Base-by-base conservation (phyloP, 2,888 invertebrate genomes). In the Pollenia labialis region DNA sequence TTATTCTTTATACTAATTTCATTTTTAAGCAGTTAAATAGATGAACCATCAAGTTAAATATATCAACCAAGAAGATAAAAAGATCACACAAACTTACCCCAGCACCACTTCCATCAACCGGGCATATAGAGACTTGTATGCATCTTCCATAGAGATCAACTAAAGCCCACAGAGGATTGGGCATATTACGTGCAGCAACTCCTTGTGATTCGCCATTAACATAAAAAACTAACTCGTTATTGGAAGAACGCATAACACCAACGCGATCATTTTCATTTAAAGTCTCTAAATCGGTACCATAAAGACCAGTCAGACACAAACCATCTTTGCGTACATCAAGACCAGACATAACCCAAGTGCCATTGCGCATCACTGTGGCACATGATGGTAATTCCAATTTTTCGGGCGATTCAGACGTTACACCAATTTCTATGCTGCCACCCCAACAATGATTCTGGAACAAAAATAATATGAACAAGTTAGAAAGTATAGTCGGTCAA, bases 331-430 rank as follows among this genome's bases (percentile, higher is more conserved):
- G 95, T 75, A 99, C 95, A 54, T 97, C 97, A 88, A 96, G 96
- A 42, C 97, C 97, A 3, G 98, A 97, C 96, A 98, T 96, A 71
- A 98, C 97, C 98, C 98, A 99, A 87, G 97, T 96, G 88, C 97
- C 96, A 90, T 96, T 96, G 88, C 95, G 95, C 92, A 96, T 95
- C 90, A 97, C 97, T 12, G 96, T 96, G 10, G 97, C 97, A 91
- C 96, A 97, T 9, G 96, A 95, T 50, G 96, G 96, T 89, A 96
- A 93, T 87, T 96, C 95, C 87, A 96, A 93, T 69, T 94, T 94
- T 72, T 95, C 95, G 11, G 97, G 97, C 91, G 96, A 95, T 88
- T 95, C 95, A 72, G 95, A 94, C 9, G 96, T 96, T 14, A 97
- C 95, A 32, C 97, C 97, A 83, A 97, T 96, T 93, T 96, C 96